A percentile compares a stretch with the other conserved stretches of the same genome.
Evolutionary conservation across 2,797 vertebrate genomes (phyloP).

Genomic region (Sorex maritimensis): DNA sequence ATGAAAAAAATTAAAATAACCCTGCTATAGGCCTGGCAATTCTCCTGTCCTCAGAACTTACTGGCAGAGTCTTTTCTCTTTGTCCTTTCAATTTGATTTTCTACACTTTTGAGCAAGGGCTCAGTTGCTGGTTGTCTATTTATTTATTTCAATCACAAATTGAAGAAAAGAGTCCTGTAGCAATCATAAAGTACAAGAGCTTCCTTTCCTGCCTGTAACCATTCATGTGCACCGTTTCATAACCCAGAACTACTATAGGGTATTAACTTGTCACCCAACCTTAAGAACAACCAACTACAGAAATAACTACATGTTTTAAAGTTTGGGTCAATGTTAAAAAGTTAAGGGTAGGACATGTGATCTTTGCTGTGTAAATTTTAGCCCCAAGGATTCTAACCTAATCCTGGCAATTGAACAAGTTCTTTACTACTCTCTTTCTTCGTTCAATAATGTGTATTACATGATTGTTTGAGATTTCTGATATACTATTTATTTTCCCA

Average conservation of each 20-base stretch:
- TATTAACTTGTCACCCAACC: conserved; percentile 64
- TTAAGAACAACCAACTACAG: conserved; percentile 56
- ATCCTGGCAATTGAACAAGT: conserved; percentile 26
- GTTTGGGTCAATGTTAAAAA: conserved; percentile 9
- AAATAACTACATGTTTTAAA: conserved; percentile 69
- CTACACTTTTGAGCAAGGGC: background rate
- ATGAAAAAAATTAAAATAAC: conserved; percentile 65
- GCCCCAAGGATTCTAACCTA: background rate
- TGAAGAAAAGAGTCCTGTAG: conserved; percentile 33
- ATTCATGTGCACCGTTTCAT: conserved; percentile 39
- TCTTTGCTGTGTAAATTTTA: background rate
- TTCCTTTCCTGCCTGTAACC: conserved; percentile 21
- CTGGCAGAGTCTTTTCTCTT: background rate
- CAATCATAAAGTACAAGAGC: conserved; percentile 58
- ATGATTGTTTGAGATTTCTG: conserved; percentile 25
- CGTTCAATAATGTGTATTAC: conserved; percentile 6
- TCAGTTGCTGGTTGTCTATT: background rate
- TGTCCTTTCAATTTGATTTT: background rate
- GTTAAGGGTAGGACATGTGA: background rate
- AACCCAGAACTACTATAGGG: background rate
- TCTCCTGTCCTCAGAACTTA: conserved; percentile 1
- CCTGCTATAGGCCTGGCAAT: conserved; percentile 1
- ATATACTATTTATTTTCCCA: conserved; percentile 62
- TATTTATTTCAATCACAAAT: conserved; percentile 46
- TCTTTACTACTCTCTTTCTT: background rate